These are phyloP conservation scores for Kryphioiulus occultus DNA, from an alignment of 2,888 invertebrate species.

Conservation along the genomic window DNA sequence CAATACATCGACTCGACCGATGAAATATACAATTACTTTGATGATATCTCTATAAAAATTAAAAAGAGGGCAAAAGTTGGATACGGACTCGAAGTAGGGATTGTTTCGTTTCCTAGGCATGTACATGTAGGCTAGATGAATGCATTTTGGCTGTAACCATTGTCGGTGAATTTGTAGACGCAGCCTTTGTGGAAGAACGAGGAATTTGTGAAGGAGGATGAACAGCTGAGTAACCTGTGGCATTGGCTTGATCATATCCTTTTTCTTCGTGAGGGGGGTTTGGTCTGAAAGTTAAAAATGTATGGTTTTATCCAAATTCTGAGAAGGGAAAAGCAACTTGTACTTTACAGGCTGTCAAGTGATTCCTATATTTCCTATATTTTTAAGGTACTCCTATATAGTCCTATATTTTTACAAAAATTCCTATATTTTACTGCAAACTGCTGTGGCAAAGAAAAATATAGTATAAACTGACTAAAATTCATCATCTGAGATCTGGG, in stretches of 20 bases:
- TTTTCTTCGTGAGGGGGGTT: constrained; percentile 49
- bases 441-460: too few relatives aligned
- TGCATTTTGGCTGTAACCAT: neutral
- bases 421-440: too few relatives aligned
- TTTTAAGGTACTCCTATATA: too few relatives aligned
- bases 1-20: constrained; percentile 69
- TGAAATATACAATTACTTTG: constrained; percentile 67
- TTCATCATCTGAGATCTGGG: too few relatives aligned
- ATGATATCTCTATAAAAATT: constrained; percentile 78
- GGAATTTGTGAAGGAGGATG: constrained; percentile 71
- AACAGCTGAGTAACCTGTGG: constrained; percentile 81
- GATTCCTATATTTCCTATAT: too few relatives aligned
- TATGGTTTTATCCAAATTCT: too few relatives aligned
- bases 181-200: constrained; percentile 69
- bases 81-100: constrained; percentile 78
- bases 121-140: neutral
- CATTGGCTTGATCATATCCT: constrained; percentile 73
- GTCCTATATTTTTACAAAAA: too few relatives aligned
- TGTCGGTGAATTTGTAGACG: constrained; percentile 55
- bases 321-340: too few relatives aligned
- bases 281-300: neutral
- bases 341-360: too few relatives aligned
- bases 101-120: neutral
- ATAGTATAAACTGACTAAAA: too few relatives aligned
- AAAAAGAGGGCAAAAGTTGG: constrained; percentile 74